phyloP scores from a whole-genome alignment of 2,888 invertebrate species.

The Platycheirus rosarum region DNA sequence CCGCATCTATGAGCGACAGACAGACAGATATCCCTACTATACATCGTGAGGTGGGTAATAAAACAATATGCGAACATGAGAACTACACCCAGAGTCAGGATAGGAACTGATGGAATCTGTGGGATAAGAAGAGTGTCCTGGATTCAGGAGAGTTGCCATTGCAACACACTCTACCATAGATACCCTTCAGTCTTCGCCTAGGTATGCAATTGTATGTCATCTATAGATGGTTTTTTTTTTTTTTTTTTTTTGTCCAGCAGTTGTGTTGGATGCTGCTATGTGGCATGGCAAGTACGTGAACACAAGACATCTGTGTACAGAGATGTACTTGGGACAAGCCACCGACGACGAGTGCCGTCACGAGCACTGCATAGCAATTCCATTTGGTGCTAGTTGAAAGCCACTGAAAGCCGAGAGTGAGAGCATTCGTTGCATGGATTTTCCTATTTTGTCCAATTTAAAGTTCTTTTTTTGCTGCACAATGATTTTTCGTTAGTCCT shows the following conservation, averaged over 20 bases:
- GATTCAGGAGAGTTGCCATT: slow-evolving; percentile 16
- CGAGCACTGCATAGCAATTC: slow-evolving; percentile 73
- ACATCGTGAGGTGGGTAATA: slow-evolving; percentile 72
- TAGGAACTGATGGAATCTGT: not conserved
- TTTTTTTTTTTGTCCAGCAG: slow-evolving; percentile 39
- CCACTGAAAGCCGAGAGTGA: slow-evolving; percentile 74
- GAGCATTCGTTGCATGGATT: slow-evolving; percentile 71
- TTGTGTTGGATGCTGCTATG: not conserved
- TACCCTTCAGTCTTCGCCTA: slow-evolving; percentile 46
- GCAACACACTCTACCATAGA: slow-evolving; percentile 22
- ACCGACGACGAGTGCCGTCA: slow-evolving; percentile 72
- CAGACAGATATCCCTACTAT: slow-evolving; percentile 46
- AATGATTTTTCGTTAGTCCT: slow-evolving; percentile 21
- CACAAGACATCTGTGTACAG: slow-evolving; percentile 72
- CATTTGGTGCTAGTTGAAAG: slow-evolving; percentile 71
- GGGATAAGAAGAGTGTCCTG: slow-evolving; percentile 14
- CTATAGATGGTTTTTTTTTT: slow-evolving; percentile 51
- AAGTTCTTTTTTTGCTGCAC: slow-evolving; percentile 39
- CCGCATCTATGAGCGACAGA: slow-evolving; percentile 69
- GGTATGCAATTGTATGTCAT: slow-evolving; percentile 63
- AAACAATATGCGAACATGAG: slow-evolving; percentile 67
- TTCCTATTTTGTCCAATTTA: slow-evolving; percentile 73
- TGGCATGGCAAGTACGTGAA: slow-evolving; percentile 62
- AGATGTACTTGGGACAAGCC: slow-evolving; percentile 66
- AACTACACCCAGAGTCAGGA: slow-evolving; percentile 18